Evolutionary conservation across 92 coral and sea anemone genomes (phyloP).

Genomic region (Siderastrea siderea): DNA sequence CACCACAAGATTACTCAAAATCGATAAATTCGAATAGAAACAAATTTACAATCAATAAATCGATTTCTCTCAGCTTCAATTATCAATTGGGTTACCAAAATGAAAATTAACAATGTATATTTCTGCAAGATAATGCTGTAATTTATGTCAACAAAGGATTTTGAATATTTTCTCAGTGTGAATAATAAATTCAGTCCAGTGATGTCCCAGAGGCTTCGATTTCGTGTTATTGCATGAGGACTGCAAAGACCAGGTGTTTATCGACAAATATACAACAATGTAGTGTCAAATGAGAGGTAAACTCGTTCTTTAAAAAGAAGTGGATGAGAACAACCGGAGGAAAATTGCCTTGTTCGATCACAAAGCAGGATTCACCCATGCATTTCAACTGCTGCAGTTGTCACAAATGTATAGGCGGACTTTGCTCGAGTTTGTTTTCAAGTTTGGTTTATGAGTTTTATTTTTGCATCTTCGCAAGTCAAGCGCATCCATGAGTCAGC

Average conservation of each 20-base stretch:
- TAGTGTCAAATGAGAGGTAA: not conserved
- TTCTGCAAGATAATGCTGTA: not conserved
- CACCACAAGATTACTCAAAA: no score
- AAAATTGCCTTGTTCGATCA: not conserved
- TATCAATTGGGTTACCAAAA: not conserved
- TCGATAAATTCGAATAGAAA: no score
- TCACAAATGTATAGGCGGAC: not conserved
- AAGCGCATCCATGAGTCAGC: conserved; percentile 49
- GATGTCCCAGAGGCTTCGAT: not conserved
- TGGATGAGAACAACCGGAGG: not conserved
- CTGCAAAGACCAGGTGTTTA: not conserved
- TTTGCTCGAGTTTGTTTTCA: not conserved
- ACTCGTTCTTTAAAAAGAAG: not conserved
- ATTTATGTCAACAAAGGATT: no score
- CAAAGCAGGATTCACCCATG: not conserved
- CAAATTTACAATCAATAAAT: no score
- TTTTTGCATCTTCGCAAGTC: conserved; percentile 3
- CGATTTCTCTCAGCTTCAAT: not conserved
- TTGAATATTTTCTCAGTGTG: not conserved
- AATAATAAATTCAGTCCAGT: not conserved
- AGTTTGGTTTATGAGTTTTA: not conserved
- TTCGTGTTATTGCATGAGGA: not conserved
- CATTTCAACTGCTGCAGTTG: not conserved
- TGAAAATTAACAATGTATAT: not conserved
- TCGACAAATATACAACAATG: not conserved